These are phyloP conservation scores for Dendrolimus pini DNA, from an alignment of 2,888 invertebrate genomes.

Conservation along the genomic window DNA sequence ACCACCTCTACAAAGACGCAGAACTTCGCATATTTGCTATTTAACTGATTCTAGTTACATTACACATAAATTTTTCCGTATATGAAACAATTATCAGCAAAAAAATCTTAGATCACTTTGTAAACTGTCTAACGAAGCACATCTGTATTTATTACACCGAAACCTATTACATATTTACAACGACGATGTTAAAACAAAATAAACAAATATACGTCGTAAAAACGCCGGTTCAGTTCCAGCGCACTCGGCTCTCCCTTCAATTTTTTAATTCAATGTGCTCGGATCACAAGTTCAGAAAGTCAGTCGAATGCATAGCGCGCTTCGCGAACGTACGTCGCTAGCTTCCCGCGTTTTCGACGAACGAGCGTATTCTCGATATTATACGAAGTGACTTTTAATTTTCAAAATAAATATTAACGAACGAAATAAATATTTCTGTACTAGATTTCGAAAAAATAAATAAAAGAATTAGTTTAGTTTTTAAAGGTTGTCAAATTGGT, in stretches of 20 bases:
- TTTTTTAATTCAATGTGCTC: slow-evolving; percentile 24
- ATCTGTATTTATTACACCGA: slow-evolving; percentile 2
- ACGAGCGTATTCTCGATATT: slow-evolving; percentile 33
- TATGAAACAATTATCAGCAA: too few species aligned
- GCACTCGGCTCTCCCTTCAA: slow-evolving; percentile 26
- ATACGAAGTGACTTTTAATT: slow-evolving; percentile 11
- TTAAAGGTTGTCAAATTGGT: not conserved
- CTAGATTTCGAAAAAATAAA: not conserved
- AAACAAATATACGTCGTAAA: slow-evolving; percentile 35
- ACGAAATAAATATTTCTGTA: slow-evolving; percentile 1
- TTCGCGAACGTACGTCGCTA: slow-evolving; percentile 27
- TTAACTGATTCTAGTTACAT: too few species aligned
- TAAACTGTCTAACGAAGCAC: not conserved
- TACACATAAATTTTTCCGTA: too few species aligned
- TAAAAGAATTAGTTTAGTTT: not conserved
- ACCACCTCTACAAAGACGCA: too few species aligned
- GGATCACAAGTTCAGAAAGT: slow-evolving; percentile 7
- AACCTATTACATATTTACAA: not conserved
- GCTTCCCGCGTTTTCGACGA: slow-evolving; percentile 34
- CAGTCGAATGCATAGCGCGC: slow-evolving; percentile 43
- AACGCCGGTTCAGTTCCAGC: slow-evolving; percentile 21
- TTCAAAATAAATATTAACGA: slow-evolving; percentile 11
- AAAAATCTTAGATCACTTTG: slow-evolving; percentile 2
- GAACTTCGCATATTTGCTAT: too few species aligned
- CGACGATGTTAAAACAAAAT: slow-evolving; percentile 16